These are phyloP conservation scores for Pseudoips prasinana DNA, from an alignment of 2,888 invertebrate genomes.

Conservation along the genomic window DNA sequence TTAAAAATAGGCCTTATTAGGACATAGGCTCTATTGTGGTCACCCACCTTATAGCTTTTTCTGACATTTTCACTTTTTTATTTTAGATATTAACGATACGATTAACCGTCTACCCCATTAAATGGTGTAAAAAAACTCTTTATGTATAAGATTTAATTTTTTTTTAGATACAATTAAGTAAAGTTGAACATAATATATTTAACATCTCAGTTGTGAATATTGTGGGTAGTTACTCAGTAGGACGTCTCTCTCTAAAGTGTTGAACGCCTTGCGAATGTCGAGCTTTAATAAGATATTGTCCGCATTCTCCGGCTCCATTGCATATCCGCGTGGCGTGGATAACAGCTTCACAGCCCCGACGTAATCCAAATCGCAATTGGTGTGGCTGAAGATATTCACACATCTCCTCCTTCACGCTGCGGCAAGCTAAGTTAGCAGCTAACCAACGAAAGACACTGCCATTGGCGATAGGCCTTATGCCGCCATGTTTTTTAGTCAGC, in stretches of 20 bases:
- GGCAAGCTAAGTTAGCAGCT: not conserved
- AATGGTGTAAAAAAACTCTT: no score
- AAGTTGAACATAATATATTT: no score
- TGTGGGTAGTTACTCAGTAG: not conserved
- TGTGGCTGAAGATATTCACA: not conserved
- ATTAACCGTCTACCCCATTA: no score
- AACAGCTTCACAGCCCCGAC: not conserved
- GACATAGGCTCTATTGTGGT: slow-evolving; percentile 13
- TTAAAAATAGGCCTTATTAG: slow-evolving; percentile 16
- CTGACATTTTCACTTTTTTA: no score
- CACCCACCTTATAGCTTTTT: slow-evolving; percentile 11
- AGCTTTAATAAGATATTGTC: not conserved
- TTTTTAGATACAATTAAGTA: no score
- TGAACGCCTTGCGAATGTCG: not conserved
- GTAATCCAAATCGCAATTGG: not conserved
- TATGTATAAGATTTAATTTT: no score
- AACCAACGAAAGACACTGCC: not conserved
- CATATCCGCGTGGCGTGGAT: not conserved
- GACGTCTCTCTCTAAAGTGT: not conserved
- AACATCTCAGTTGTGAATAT: no score
- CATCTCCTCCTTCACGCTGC: not conserved
- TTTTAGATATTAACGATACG: no score
- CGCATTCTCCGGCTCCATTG: not conserved
- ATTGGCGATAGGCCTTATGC: not conserved
- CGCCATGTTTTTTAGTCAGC: not conserved